Evolutionary conservation across 2,888 invertebrate genomes (phyloP).

Genomic region (Hirtodrosophila alboralis): DNA sequence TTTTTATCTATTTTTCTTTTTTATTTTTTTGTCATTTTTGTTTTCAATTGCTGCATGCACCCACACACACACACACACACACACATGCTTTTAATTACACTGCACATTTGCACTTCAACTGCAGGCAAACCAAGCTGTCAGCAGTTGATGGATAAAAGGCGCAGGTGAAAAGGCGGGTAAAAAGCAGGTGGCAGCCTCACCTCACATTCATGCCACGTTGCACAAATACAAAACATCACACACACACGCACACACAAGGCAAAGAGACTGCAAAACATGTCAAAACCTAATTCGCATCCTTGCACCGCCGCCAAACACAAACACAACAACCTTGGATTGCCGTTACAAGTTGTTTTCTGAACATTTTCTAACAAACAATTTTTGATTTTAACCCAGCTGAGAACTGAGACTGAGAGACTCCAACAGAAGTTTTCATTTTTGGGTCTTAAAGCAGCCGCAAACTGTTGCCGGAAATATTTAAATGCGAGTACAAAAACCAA

Average conservation of each 20-base stretch:
- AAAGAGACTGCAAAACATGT: constrained; percentile 43
- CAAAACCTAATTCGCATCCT: constrained; percentile 25
- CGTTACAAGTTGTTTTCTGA: constrained; percentile 21
- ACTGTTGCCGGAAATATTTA: constrained; percentile 41
- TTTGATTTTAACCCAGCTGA: too few relatives aligned
- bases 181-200: constrained; percentile 33
- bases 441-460: constrained; percentile 7
- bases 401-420: too few relatives aligned
- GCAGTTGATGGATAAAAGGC: constrained; percentile 31
- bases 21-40: constrained; percentile 43
- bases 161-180: constrained; percentile 2
- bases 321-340: constrained; percentile 48
- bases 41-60: constrained; percentile 46
- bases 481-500: constrained; percentile 28
- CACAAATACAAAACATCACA: constrained; percentile 68
- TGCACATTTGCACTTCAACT: constrained; percentile 75
- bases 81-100: constrained; percentile 69
- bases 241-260: constrained; percentile 36
- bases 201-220: constrained; percentile 67
- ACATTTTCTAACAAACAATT: constrained; percentile 5
- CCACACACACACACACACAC: constrained; percentile 17
- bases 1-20: constrained; percentile 9
- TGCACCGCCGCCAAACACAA: too few relatives aligned
- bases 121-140: constrained; percentile 51
- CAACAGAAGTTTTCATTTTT: background rate